Percentiles rank a stretch among this genome's conserved stretches.
Evolutionary conservation across 2,888 invertebrate genomes (phyloP).

Genomic region (Sthenelais limicola): DNA sequence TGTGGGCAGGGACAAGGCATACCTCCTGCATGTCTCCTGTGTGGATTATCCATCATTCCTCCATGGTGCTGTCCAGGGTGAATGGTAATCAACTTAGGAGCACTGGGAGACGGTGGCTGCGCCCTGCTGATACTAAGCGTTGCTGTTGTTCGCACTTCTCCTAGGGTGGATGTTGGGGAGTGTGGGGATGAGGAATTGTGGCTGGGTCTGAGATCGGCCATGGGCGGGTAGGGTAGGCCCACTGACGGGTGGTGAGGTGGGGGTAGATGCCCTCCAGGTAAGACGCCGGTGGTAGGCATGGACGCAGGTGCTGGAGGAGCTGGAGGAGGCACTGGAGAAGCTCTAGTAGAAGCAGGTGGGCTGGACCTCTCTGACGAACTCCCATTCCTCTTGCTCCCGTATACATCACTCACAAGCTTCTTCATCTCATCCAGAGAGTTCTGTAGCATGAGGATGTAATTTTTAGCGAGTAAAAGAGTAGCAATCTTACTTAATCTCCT

Average conservation of each 20-base stretch:
- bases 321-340: conserved; percentile 1
- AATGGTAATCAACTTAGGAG: too few species aligned
- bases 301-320: neutral
- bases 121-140: conserved; percentile 19
- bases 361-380: neutral
- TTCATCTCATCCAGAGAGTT: conserved; percentile 68
- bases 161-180: neutral
- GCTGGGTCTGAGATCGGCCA: conserved; percentile 2
- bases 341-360: too few species aligned
- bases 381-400: neutral
- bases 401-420: conserved; percentile 42
- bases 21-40: conserved; percentile 15
- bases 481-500: conserved; percentile 69
- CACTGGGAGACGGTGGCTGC: neutral
- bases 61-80: too few species aligned
- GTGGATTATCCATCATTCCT: too few species aligned
- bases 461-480: conserved; percentile 67
- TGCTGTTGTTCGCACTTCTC: conserved; percentile 16
- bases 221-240: conserved; percentile 14
- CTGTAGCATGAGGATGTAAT: conserved; percentile 69
- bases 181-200: neutral
- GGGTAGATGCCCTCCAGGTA: too few species aligned
- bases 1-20: conserved; percentile 31
- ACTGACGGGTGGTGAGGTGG: neutral
- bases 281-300: too few species aligned